phyloP scores from a whole-genome alignment of 2,113 vertebrate species.

The Apeltes quadracus region DNA sequence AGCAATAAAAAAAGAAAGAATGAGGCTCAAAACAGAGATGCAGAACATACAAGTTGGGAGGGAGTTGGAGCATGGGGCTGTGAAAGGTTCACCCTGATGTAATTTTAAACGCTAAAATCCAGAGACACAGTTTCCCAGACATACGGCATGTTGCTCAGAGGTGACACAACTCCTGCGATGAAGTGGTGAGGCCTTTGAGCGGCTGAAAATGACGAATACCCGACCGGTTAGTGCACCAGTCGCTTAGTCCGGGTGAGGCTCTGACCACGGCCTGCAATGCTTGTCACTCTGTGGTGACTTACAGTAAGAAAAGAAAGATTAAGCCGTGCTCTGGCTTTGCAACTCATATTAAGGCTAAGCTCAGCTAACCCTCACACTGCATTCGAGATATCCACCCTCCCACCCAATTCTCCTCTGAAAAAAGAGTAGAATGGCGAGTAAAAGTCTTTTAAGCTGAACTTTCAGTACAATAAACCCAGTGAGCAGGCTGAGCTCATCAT shows the following conservation, averaged over 20 bases:
- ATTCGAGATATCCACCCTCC: constrained; percentile 32
- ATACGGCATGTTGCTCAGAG: constrained; percentile 8
- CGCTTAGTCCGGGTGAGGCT: not conserved
- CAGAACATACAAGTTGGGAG: not conserved
- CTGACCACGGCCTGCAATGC: constrained; percentile 3
- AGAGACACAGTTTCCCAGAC: not conserved
- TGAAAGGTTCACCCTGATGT: constrained; percentile 5
- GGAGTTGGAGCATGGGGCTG: not conserved
- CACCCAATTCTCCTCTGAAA: constrained; percentile 16
- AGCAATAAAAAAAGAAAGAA: not conserved
- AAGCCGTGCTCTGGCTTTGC: constrained; percentile 44
- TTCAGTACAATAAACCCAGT: constrained; percentile 26
- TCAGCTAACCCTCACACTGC: constrained; percentile 41
- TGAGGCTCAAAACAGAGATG: not conserved
- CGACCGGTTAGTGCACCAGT: too few relatives aligned
- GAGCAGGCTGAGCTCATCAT: constrained; percentile 31
- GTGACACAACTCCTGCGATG: constrained; percentile 8
- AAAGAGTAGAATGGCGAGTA: constrained; percentile 30
- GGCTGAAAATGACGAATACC: not conserved
- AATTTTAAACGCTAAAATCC: constrained; percentile 4
- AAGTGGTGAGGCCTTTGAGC: not conserved
- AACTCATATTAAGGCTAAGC: constrained; percentile 58
- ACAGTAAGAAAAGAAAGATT: constrained; percentile 51
- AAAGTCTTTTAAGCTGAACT: constrained; percentile 42
- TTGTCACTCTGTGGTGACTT: constrained; percentile 49